Evolutionary conservation across 2,113 vertebrate genomes (phyloP).

Genomic region (Aleadryas rufinucha): DNA sequence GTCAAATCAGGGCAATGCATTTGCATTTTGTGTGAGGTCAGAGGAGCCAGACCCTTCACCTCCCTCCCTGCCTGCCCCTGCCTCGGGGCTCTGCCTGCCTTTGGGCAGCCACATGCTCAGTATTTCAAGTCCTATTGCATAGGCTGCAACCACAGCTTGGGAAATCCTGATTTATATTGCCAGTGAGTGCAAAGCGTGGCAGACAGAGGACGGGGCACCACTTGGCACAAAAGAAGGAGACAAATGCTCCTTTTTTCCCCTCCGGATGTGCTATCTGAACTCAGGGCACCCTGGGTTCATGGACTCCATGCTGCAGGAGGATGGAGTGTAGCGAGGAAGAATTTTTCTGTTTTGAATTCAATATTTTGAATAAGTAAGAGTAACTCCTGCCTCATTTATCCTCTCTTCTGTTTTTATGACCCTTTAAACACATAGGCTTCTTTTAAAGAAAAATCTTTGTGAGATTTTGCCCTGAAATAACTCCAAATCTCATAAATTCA

Average conservation of each 20-base stretch:
- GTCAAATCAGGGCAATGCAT: not conserved
- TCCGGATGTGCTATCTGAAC: not conserved
- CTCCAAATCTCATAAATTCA: not conserved
- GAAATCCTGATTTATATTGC: not conserved
- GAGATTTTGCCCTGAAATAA: not conserved
- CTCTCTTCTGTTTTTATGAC: not conserved
- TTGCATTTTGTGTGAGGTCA: not conserved
- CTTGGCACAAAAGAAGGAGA: not conserved
- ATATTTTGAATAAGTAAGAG: not conserved
- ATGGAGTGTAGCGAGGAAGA: not conserved
- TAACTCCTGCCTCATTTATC: not conserved
- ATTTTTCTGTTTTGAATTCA: not conserved
- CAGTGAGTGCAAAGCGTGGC: not conserved
- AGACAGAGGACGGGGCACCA: not conserved
- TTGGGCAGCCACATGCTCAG: not conserved
- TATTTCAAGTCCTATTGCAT: not conserved
- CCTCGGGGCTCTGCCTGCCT: not conserved
- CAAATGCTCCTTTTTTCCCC: not conserved
- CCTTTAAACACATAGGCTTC: not conserved
- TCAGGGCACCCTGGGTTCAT: not conserved
- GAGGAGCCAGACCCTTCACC: not conserved
- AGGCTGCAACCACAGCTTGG: not conserved
- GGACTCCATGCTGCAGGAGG: fast-evolving
- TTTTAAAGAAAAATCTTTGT: not conserved
- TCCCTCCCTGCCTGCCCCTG: not conserved